Conservation (phyloP, 2,797 vertebrate genomes). For the Setipinna tenuifilis region DNA sequence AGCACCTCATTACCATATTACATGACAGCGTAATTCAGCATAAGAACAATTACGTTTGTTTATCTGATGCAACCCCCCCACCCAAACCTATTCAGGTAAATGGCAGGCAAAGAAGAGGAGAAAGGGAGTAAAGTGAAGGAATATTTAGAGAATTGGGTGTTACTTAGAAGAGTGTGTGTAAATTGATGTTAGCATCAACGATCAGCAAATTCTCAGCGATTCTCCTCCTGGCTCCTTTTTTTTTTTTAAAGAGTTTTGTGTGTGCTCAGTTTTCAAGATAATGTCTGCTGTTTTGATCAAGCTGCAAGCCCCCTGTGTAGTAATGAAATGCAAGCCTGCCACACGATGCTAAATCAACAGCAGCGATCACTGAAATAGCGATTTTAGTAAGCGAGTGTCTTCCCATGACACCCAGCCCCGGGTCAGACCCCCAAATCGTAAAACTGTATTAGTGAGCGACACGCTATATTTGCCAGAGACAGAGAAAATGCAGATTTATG, state of each 20-base stretch:
- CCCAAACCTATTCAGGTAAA: constrained; percentile 18
- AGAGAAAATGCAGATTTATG: constrained; percentile 43
- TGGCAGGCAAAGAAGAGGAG: constrained; percentile 1
- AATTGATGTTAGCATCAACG: constrained; percentile 49
- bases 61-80: background rate
- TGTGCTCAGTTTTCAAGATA: constrained; percentile 58
- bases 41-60: constrained; percentile 38
- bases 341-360: constrained; percentile 4
- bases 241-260: constrained; percentile 43
- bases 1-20: constrained; percentile 48
- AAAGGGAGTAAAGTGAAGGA: background rate
- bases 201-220: too few species aligned
- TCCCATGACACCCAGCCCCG: background rate
- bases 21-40: constrained; percentile 39
- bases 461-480: constrained; percentile 47
- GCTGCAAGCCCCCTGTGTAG: constrained; percentile 43
- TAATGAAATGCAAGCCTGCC: constrained; percentile 11
- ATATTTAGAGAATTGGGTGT: constrained; percentile 51
- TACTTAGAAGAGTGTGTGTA: constrained; percentile 43
- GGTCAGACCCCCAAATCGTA: constrained; percentile 27
- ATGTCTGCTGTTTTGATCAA: constrained; percentile 68
- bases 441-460: constrained; percentile 33
- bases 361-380: background rate
- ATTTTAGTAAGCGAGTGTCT: constrained; percentile 20
- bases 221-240: constrained; percentile 54